phyloP scores from a whole-genome alignment of 2,888 invertebrate species.

The Polietes domitor region DNA sequence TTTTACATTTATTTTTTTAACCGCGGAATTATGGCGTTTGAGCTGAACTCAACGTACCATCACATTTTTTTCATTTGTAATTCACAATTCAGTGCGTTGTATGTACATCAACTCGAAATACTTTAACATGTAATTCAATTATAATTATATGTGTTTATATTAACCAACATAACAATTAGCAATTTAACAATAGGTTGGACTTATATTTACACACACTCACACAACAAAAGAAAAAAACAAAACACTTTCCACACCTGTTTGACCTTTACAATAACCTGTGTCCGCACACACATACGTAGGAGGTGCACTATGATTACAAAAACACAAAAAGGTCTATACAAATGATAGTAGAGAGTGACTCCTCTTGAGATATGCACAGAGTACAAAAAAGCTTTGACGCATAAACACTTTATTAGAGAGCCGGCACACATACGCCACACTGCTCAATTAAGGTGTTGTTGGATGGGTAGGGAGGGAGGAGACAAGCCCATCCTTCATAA shows the following conservation, averaged over 20 bases:
- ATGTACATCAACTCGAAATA: too few relatives aligned
- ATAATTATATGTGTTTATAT: neutral
- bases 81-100: too few relatives aligned
- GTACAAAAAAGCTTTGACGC: constrained; percentile 10
- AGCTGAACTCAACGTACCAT: too few relatives aligned
- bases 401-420: constrained; percentile 44
- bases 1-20: too few relatives aligned
- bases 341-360: neutral
- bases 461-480: neutral
- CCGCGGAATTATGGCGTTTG: too few relatives aligned
- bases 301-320: neutral
- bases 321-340: neutral
- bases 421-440: neutral
- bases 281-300: neutral
- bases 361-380: neutral
- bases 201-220: neutral
- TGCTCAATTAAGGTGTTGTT: constrained; percentile 17
- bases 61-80: too few relatives aligned
- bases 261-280: constrained; percentile 34
- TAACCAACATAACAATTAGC: neutral
- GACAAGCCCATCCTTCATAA: constrained; percentile 32
- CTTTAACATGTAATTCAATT: neutral
- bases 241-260: constrained; percentile 45
- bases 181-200: neutral
- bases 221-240: neutral